Conservation (phyloP, 2,797 vertebrate genomes). For the Steatocranus sp. region DNA sequence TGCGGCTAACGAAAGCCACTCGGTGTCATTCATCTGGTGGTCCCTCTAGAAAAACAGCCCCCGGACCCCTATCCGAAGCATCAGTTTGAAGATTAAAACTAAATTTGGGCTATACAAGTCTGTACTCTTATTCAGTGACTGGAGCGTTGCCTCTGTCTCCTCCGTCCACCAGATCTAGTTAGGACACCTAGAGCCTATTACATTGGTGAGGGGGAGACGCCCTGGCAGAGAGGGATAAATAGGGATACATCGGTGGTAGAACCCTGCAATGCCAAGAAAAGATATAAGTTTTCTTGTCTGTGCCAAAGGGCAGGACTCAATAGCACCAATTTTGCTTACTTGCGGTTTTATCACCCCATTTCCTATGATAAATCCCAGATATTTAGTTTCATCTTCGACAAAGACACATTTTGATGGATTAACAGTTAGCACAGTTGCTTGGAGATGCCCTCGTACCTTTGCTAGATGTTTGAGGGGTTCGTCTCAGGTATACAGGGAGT, state of each 20-base stretch:
- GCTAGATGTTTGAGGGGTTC: not conserved
- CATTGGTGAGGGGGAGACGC: not conserved
- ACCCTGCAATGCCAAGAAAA: not conserved
- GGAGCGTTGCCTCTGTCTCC: not conserved
- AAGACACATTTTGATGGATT: not conserved
- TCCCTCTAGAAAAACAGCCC: not conserved
- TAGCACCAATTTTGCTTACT: not conserved
- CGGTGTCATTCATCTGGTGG: not conserved
- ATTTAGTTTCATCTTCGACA: not conserved
- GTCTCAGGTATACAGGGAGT: not conserved
- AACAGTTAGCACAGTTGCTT: not conserved
- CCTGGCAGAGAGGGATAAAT: not conserved
- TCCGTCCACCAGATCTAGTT: not conserved
- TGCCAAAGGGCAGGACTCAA: not conserved
- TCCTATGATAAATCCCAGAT: not conserved
- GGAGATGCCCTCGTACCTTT: not conserved
- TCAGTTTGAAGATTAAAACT: not conserved
- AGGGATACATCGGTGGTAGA: not conserved
- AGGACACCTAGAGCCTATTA: not conserved
- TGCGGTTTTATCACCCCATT: not conserved
- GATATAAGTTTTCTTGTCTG: not conserved
- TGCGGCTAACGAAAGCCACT: not conserved
- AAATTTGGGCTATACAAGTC: not conserved
- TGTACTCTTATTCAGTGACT: not conserved
- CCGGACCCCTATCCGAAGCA: rapidly evolving